Percentiles rank a stretch among this genome's conserved stretches.
Evolutionary conservation across 2,797 vertebrate species (phyloP).

Genomic region (Halcyon smyrnensis): DNA sequence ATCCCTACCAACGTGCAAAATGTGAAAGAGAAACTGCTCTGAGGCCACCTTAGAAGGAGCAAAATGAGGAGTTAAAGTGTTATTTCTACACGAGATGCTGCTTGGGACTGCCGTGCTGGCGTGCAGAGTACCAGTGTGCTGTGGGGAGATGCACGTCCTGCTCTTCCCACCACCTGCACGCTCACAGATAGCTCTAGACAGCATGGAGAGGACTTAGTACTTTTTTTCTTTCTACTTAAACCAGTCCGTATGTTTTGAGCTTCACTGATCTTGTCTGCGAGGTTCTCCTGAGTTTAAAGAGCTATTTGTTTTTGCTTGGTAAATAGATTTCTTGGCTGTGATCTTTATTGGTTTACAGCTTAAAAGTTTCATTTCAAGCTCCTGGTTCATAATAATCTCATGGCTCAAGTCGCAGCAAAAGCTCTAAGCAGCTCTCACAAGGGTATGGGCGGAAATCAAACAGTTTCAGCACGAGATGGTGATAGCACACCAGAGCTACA

Average conservation of each 20-base stretch:
- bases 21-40: background rate
- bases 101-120: background rate
- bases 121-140: background rate
- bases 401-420: background rate
- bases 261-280: background rate
- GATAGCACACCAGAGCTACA: background rate
- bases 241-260: background rate
- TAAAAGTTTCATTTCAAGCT: background rate
- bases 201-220: background rate
- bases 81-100: background rate
- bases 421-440: background rate
- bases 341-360: background rate
- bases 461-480: background rate
- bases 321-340: background rate
- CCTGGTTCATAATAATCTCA: background rate
- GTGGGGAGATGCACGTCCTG: background rate
- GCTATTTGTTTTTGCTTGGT: background rate
- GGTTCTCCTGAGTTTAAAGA: background rate
- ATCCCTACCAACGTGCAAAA: background rate
- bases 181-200: background rate
- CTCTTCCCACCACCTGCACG: rapidly evolving
- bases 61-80: background rate
- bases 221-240: background rate
- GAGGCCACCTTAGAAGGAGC: background rate
- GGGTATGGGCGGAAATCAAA: background rate